phyloP scores from a whole-genome alignment of 2,797 vertebrate species.

The Acanthis flammea region DNA sequence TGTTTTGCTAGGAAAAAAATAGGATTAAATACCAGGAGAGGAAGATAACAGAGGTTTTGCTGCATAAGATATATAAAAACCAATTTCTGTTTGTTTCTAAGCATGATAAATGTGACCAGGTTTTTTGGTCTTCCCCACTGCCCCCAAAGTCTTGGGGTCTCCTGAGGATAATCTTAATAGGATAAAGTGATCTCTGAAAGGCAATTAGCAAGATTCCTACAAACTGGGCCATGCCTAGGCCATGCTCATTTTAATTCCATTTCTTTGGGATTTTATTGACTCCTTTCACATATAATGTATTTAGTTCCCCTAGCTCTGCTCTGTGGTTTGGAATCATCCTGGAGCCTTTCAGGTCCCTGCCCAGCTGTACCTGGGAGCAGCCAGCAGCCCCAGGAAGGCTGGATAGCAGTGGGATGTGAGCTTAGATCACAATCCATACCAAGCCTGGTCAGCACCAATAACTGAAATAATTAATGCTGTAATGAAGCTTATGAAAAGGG shows the following conservation, averaged over 20 bases:
- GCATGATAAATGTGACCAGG: slow-evolving; percentile 58
- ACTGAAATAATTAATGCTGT: neutral
- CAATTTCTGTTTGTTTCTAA: slow-evolving; percentile 65
- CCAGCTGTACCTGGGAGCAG: neutral
- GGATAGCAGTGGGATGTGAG: neutral
- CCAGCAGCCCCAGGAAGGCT: neutral
- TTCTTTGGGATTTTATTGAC: slow-evolving; percentile 70
- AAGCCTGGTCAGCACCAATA: neutral
- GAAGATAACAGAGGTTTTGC: slow-evolving; percentile 28
- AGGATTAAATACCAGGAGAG: slow-evolving; percentile 42
- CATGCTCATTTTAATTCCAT: slow-evolving; percentile 50
- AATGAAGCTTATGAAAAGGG: neutral
- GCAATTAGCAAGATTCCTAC: slow-evolving; percentile 63
- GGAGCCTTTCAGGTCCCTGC: rapidly evolving
- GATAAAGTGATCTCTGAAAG: slow-evolving; percentile 72
- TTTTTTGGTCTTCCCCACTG: neutral
- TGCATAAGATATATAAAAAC: slow-evolving; percentile 69
- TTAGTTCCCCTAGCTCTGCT: neutral
- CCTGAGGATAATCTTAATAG: slow-evolving; percentile 65
- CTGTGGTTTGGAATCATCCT: neutral
- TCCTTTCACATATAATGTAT: slow-evolving; percentile 33
- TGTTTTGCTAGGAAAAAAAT: neutral
- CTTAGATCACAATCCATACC: neutral
- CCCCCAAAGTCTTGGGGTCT: neutral
- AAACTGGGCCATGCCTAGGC: slow-evolving; percentile 31